These are phyloP conservation scores for Alviniconcha marisindica DNA, from an alignment of 1,140 invertebrate genomes.

Conservation along the genomic window DNA sequence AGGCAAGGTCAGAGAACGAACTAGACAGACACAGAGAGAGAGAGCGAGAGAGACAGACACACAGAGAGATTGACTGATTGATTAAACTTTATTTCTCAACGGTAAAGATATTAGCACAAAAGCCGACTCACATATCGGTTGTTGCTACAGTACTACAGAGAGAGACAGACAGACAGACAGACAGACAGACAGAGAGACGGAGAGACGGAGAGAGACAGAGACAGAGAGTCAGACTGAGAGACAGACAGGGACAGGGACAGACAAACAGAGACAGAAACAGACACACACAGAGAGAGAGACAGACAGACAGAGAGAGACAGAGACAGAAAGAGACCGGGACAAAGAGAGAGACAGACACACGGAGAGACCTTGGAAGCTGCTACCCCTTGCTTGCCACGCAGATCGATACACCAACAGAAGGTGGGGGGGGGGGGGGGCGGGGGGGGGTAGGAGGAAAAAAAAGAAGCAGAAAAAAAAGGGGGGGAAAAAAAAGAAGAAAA, in stretches of 20 bases:
- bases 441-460: not conserved
- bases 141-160: no score
- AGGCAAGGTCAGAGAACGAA: no score
- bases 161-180: not conserved
- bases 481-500: not conserved
- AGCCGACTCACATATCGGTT: no score
- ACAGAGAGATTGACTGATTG: no score
- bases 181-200: not conserved
- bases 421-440: not conserved
- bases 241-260: not conserved
- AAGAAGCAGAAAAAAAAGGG: not conserved
- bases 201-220: not conserved
- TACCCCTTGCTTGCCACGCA: no score
- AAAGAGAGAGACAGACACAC: not conserved
- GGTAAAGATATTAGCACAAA: no score
- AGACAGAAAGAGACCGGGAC: constrained; percentile 3
- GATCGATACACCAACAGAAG: no score
- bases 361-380: not conserved
- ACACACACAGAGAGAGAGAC: not conserved
- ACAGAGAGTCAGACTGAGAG: not conserved
- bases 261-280: not conserved
- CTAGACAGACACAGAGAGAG: no score
- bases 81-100: no score
- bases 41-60: no score
- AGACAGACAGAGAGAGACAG: constrained; percentile 13